Evolutionary conservation across 2,113 vertebrate species (phyloP).

Genomic region (Syngnathoides biaculeatus): DNA sequence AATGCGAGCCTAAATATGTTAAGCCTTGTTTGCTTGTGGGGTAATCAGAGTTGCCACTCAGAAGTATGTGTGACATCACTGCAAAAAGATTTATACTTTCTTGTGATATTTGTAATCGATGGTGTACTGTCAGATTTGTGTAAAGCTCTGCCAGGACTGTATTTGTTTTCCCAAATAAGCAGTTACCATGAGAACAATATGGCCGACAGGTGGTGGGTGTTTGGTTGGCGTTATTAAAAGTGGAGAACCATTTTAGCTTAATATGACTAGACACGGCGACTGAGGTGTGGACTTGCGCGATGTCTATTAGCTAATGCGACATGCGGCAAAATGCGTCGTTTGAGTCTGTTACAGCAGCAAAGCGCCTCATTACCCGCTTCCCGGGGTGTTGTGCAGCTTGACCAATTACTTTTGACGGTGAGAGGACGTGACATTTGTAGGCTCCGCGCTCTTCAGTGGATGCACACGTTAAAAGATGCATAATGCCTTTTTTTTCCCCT

Average conservation of each 20-base stretch:
- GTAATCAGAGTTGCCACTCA: too few species aligned
- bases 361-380: conserved; percentile 67
- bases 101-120: neutral
- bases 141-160: too few species aligned
- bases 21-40: too few species aligned
- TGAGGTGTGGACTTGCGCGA: conserved; percentile 48
- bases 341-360: conserved; percentile 74
- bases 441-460: conserved; percentile 82
- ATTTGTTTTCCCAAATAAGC: too few species aligned
- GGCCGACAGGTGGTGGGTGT: neutral
- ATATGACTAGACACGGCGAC: conserved; percentile 53
- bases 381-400: conserved; percentile 77
- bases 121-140: neutral
- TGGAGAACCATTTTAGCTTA: conserved; percentile 31
- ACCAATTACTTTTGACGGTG: conserved; percentile 92
- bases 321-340: conserved; percentile 60
- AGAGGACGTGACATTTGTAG: conserved; percentile 94
- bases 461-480: conserved; percentile 89
- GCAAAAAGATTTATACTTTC: too few species aligned
- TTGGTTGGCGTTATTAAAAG: neutral
- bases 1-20: too few species aligned
- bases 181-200: neutral
- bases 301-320: conserved; percentile 72
- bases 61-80: too few species aligned
- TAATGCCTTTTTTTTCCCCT: conserved; percentile 69